Percentiles rank a stretch among this genome's conserved stretches.
Evolutionary conservation across 2,797 vertebrate species (phyloP).

Genomic region (Masticophis lateralis): DNA sequence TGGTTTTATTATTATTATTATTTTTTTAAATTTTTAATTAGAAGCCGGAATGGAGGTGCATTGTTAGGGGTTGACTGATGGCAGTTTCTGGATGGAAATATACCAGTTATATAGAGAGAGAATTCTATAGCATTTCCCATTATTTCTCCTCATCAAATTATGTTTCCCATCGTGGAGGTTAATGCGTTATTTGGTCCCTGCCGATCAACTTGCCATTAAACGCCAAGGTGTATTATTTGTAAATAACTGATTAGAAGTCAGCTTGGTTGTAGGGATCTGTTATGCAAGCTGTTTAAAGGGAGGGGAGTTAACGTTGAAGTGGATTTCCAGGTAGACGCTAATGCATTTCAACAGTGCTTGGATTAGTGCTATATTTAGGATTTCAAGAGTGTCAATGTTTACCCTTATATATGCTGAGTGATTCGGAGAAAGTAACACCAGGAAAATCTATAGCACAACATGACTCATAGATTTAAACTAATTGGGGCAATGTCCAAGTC

Average conservation of each 20-base stretch:
- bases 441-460: neutral
- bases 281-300: neutral
- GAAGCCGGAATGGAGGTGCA: conserved; percentile 30
- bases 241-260: neutral
- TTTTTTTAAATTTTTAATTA: conserved; percentile 52
- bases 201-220: conserved; percentile 1
- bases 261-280: neutral
- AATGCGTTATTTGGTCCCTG: neutral
- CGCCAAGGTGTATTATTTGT: neutral
- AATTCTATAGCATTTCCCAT: neutral
- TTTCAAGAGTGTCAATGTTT: neutral
- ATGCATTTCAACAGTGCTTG: neutral
- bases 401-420: neutral
- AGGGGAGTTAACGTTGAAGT: neutral
- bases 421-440: neutral
- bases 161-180: neutral
- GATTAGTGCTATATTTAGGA: neutral
- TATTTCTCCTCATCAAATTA: neutral
- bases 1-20: conserved; percentile 9
- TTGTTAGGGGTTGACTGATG: conserved; percentile 36
- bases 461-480: neutral
- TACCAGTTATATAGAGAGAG: neutral
- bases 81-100: conserved; percentile 36
- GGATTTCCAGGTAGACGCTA: neutral
- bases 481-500: neutral